Evolutionary conservation across 2,113 vertebrate species (phyloP), one percentile per base, ranked within the genome.

Genomic region (Nematolebias whitei): DNA sequence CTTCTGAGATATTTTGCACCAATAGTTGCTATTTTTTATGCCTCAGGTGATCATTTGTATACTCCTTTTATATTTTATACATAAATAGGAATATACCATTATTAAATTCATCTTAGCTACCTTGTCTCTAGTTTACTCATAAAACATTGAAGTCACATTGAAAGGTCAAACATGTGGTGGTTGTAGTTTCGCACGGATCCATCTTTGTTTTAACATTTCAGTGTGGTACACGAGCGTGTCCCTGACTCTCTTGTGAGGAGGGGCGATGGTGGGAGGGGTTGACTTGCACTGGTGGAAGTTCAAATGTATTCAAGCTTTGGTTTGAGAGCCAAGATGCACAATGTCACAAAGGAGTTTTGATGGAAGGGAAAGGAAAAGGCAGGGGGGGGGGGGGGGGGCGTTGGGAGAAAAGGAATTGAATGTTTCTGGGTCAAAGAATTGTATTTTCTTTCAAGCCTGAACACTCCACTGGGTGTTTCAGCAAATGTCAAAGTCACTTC

Each of bases 401-500:
- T 29, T 29, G n/a, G 10, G 73, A 48, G 65, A 76, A 69, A 82
- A 80, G 79, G 68, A 83, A 88, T 78, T 57, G 24, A 85, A 72
- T 63, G 82, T 84, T 88, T 91, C 84, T 85, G 87, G 84, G 86
- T 88, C 85, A 88, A 84, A 85, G 84, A 69, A 64, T 75, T 83
- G 78, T 78, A 85, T 88, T 80, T 85, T 75, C 88, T 87, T 89
- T 88, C 84, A 88, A 84, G 85, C 85, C 61, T 86, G 73, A 85
- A 82, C 83, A 84, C 79, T 88, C 87, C 80, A 78, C 81, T 87
- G 85, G 82, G 84, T 70, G 83, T 86, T 85, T 89, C 78, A 83
- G 85, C 79, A 88, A 87, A 88, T 87, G 89, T 89, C 88, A 91
- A 82, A 87, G 83, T 84, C 80, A 84, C 77, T 88, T 61, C 80